Evolutionary conservation across 92 coral and sea anemone species (phyloP), one percentile per base, ranked within the genome.

Genomic region (Bergia sp.): DNA sequence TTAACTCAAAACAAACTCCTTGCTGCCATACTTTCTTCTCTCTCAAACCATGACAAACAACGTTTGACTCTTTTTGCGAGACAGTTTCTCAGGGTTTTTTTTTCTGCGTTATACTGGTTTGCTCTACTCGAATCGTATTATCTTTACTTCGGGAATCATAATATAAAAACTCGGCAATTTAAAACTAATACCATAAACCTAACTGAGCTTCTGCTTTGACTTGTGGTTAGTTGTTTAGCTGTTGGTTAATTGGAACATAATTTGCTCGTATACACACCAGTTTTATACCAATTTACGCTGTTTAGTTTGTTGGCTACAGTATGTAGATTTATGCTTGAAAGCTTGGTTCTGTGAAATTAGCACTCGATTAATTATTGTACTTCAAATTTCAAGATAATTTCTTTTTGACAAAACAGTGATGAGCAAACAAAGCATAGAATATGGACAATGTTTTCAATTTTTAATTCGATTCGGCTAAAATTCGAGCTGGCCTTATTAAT

Each of bases 201-300:
- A 15, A 3, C 80, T 42, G 53, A 39, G 7, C 23, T 50, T 39
- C 12, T 76, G 77, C 16, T 12, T 77, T 77, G 47, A 44, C 53
- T 44, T 77, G 39, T 47, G 82, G 82, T 44, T 29, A 47, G 82
- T n/a, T 79, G 82, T 79, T 79, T 79, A 37, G 80, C 39, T 23
- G 37, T 79, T n/a, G n/a, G 42, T 11, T 23, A 49, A 79, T 79
- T 79, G 39, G 82, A 53, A 12, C 18, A 44, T 79, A 44, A 47
- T 79, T 49, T 79, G 16, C 20, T 50, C 16, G 82, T 36, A 21
- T 79, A 50, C 82, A 47, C 39, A 44, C 65, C 5, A 47, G 16
- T 77, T 49, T 79, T 7, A 21, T 79, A 36, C 12, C 10, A 45
- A 79, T 47, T 47, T 12, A 44, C 10, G 37, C 41, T 44, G 58